phyloP scores from a whole-genome alignment of 2,113 vertebrate genomes.

The Rhabdornis inornatus region DNA sequence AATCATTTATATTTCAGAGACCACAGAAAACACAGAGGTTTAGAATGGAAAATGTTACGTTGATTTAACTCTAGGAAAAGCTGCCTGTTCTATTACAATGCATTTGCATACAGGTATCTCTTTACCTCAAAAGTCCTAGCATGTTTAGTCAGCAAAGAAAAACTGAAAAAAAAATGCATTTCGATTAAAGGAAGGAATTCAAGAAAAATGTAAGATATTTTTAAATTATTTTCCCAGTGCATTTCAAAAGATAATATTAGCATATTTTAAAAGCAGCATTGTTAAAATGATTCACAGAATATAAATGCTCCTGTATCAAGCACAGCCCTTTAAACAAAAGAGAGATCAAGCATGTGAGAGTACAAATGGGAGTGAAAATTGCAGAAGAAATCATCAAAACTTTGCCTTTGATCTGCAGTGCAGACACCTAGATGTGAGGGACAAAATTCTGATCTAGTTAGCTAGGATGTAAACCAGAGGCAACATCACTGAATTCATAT shows the following conservation, averaged over 20 bases:
- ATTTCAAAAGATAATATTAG: slow-evolving; percentile 64
- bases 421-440: neutral
- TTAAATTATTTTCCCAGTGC: neutral
- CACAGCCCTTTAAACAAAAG: slow-evolving; percentile 5
- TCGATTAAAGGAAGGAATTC: slow-evolving; percentile 9
- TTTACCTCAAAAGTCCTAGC: slow-evolving; percentile 21
- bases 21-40: slow-evolving; percentile 28
- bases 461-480: neutral
- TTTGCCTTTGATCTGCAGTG: neutral
- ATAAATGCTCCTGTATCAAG: neutral
- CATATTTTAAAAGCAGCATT: slow-evolving; percentile 13
- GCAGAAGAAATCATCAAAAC: neutral
- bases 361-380: slow-evolving; percentile 2
- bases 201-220: slow-evolving; percentile 43
- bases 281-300: neutral
- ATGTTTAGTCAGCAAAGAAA: slow-evolving; percentile 23
- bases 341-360: neutral
- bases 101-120: neutral
- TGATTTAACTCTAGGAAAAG: neutral
- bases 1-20: slow-evolving; percentile 49
- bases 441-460: neutral
- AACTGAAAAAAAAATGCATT: neutral
- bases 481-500: neutral
- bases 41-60: slow-evolving; percentile 32
- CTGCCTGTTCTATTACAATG: neutral